phyloP scores from a whole-genome alignment of 2,113 vertebrate genomes.

The Boleophthalmus pectinirostris region DNA sequence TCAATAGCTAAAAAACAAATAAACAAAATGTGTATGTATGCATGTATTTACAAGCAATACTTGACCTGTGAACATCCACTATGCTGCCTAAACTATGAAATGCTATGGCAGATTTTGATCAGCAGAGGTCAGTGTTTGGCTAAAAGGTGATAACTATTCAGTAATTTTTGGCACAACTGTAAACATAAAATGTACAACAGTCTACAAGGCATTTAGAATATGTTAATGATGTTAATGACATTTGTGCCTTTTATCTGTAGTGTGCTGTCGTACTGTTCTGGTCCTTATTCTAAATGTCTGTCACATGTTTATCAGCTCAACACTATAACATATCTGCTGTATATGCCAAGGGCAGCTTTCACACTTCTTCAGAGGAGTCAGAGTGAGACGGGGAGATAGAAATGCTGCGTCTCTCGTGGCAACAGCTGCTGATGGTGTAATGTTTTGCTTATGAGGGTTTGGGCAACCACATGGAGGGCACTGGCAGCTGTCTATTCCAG shows the following conservation, averaged over 20 bases:
- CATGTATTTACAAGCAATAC: neutral
- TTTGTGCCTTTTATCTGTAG: neutral
- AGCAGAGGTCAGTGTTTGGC: slow-evolving; percentile 37
- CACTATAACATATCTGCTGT: neutral
- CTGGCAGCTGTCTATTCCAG: slow-evolving; percentile 66
- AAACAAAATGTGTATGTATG: too few species aligned
- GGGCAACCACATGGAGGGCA: slow-evolving; percentile 20
- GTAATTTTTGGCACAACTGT: neutral
- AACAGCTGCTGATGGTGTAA: slow-evolving; percentile 55
- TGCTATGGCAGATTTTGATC: slow-evolving; percentile 16
- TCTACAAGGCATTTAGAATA: neutral
- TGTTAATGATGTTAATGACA: neutral
- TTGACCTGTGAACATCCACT: neutral
- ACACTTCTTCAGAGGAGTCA: slow-evolving; percentile 37
- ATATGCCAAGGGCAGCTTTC: slow-evolving; percentile 28
- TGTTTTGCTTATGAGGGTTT: slow-evolving; percentile 28
- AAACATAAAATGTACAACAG: too few species aligned
- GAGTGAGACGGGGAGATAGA: slow-evolving; percentile 18
- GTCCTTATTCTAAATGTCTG: neutral
- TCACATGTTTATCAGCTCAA: neutral
- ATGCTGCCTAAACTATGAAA: neutral
- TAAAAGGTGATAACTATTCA: neutral
- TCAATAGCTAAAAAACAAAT: too few species aligned
- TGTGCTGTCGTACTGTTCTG: neutral
- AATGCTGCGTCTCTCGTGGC: slow-evolving; percentile 21